These are phyloP conservation scores for Cichlasoma orientale DNA, from an alignment of 2,797 vertebrate genomes.

Conservation along the genomic window DNA sequence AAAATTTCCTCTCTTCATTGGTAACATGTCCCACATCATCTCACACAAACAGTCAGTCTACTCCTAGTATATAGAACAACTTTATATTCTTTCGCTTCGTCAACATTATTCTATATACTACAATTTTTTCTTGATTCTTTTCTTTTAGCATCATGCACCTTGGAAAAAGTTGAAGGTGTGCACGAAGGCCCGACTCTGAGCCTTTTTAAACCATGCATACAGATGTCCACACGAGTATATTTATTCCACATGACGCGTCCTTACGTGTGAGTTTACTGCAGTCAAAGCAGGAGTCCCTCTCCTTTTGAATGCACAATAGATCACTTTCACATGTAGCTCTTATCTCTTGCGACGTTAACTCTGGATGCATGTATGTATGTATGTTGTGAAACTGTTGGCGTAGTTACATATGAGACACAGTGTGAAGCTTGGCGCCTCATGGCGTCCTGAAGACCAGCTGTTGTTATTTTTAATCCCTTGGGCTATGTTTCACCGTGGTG, in stretches of 20 bases:
- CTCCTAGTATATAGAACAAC: neutral
- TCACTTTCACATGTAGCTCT: neutral
- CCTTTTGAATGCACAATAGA: neutral
- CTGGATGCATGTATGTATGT: constrained; percentile 1
- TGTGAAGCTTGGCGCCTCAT: constrained; percentile 68
- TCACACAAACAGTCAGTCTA: neutral
- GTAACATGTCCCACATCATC: neutral
- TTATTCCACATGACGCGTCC: neutral
- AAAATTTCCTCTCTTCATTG: too few relatives aligned
- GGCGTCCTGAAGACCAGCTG: constrained; percentile 82
- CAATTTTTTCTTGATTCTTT: too few relatives aligned
- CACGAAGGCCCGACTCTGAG: neutral
- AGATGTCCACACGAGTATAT: neutral
- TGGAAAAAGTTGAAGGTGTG: neutral
- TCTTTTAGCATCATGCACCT: neutral
- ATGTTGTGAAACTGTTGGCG: constrained; percentile 36
- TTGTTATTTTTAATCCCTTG: constrained; percentile 86
- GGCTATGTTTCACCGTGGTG: constrained; percentile 76
- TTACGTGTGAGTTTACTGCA: neutral
- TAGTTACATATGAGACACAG: constrained; percentile 45
- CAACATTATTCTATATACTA: too few relatives aligned
- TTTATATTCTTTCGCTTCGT: too few relatives aligned
- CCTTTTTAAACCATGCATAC: neutral
- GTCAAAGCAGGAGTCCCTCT: neutral
- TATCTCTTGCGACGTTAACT: neutral